Base-by-base conservation (phyloP, 2,113 vertebrate genomes). In the Aphelocoma coerulescens region DNA sequence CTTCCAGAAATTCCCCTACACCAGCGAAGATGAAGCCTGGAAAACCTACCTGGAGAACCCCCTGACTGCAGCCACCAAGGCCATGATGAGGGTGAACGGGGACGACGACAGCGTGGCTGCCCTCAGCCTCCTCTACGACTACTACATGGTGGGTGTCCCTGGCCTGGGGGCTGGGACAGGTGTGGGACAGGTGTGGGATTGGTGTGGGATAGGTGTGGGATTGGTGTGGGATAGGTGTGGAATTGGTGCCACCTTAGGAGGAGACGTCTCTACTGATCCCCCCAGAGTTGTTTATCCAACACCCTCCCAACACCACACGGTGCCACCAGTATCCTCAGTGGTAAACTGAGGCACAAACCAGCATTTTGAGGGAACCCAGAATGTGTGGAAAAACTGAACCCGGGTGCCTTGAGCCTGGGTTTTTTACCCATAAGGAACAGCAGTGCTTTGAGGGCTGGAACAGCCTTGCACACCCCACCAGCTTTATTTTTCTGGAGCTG, bases 101-200 rank as follows among this genome's bases (percentile, higher is more conserved):
- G 99, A 99, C 3, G 99, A 99, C 0, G 99, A 99, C 93, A 97
- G 99, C 1, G 98, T 98, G 26, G 98, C 98, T 0, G 98, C 99
- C 41, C 85, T 99, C 54, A 98, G 99, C 81, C 98, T 99, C 91
- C 98, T 99, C 85, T 99, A 99, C 0, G 99, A 99, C 85, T 99
- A 99, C 93, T 99, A 99, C 97, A 98, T 98, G 98, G 98, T 98
- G 89, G 0, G 35, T 79, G 14, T 6, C 11, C 46, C 54, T 23
- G 78, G 58, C 32, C 5, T 33, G 28, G n/a, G 28, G 58, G n/a
- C 5, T 33, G 28, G n/a, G 28, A 22, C 2, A 3, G 6, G n/a
- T 28, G n/a, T 2, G 21, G 27, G 20, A 35, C 1, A 16, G 10
- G 26, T 12, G 9, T 16, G 4, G 12, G 35, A 9, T 1, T 0